Evolutionary conservation across 2,888 invertebrate genomes (phyloP).

Genomic region (Vandiemenella viatica): DNA sequence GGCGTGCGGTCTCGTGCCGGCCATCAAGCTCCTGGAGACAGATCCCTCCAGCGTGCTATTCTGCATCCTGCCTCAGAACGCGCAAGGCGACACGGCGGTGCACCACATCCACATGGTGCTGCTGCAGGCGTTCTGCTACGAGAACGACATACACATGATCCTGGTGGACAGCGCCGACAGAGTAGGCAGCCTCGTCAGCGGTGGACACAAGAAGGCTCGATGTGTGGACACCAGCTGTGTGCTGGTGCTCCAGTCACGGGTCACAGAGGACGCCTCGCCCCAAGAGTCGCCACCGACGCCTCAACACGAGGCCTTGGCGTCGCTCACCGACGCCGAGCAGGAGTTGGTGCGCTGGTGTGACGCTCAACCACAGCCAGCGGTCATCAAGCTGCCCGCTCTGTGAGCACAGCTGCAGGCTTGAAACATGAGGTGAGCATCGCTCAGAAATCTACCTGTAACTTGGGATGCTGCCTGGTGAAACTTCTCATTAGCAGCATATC

Average conservation of each 20-base stretch:
- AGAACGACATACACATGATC: conserved; percentile 61
- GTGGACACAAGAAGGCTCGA: conserved; percentile 24
- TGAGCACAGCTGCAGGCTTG: conserved; percentile 2
- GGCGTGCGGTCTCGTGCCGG: conserved; percentile 47
- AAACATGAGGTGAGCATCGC: neutral
- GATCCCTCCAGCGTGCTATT: conserved; percentile 42
- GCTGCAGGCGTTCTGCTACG: conserved; percentile 61
- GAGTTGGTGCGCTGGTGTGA: conserved; percentile 51
- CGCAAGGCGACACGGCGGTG: conserved; percentile 39
- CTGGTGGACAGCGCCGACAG: conserved; percentile 43
- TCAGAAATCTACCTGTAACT: too few species aligned
- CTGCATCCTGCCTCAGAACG: conserved; percentile 28
- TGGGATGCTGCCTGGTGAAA: too few species aligned
- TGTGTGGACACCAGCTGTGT: conserved; percentile 39
- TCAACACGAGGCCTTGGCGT: conserved; percentile 31
- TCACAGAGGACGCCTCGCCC: conserved; percentile 31
- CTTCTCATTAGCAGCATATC: too few species aligned
- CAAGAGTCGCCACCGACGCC: too few species aligned
- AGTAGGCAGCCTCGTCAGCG: conserved; percentile 34
- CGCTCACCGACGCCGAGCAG: conserved; percentile 43
- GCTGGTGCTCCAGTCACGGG: conserved; percentile 36
- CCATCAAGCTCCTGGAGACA: conserved; percentile 42
- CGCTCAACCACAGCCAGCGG: conserved; percentile 43
- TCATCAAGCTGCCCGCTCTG: conserved; percentile 44
- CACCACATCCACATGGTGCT: conserved; percentile 63